Percentiles rank a stretch among this genome's conserved stretches.
phyloP scores from a whole-genome alignment of 2,113 vertebrate species.

The Eulacestoma nigropectus region DNA sequence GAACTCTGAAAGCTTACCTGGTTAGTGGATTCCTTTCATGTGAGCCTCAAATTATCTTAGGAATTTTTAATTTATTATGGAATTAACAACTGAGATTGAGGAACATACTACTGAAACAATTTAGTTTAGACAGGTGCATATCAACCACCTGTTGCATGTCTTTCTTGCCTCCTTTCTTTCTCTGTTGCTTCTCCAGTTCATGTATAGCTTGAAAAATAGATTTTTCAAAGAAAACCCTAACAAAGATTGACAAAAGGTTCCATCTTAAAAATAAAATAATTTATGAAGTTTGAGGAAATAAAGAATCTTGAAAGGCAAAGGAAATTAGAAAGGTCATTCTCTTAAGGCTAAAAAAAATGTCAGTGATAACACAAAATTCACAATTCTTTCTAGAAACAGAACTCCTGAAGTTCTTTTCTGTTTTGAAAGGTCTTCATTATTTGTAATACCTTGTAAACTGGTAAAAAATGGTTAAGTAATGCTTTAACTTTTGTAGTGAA shows the following conservation, averaged over 20 bases:
- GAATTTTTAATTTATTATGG: not conserved
- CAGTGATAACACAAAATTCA: not conserved
- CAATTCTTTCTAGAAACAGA: not conserved
- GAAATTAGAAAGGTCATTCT: not conserved
- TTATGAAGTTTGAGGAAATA: not conserved
- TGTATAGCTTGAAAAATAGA: not conserved
- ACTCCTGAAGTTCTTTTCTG: not conserved
- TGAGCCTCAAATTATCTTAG: not conserved
- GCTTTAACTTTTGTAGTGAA: not conserved
- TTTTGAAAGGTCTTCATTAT: not conserved
- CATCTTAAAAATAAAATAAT: not conserved
- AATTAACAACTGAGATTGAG: not conserved
- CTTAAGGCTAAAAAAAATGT: not conserved
- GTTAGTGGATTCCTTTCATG: not conserved
- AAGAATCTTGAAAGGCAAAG: not conserved
- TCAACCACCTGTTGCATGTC: not conserved
- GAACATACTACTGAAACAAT: not conserved
- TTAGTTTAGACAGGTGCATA: not conserved
- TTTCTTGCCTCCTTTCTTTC: not conserved
- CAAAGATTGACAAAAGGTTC: not conserved
- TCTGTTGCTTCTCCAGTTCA: not conserved
- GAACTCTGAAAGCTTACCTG: not conserved
- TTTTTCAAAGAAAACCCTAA: not conserved
- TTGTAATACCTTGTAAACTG: not conserved
- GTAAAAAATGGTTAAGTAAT: not conserved